A percentile compares a stretch with the other conserved stretches of the same genome.
Evolutionary conservation across 2,113 vertebrate genomes (phyloP).

Genomic region (Phylloscopus trochilus): DNA sequence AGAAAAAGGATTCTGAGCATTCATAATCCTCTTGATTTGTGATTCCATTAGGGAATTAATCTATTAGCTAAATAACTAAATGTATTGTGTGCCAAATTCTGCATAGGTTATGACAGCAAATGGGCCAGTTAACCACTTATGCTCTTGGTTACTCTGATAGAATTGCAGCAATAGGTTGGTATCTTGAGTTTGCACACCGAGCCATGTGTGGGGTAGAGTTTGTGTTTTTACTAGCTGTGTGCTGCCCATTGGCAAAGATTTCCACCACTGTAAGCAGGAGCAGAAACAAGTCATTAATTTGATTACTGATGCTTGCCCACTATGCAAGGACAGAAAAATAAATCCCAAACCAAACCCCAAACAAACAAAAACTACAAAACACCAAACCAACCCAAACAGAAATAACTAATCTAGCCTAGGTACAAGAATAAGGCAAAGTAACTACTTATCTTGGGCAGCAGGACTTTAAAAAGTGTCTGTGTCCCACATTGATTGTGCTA

Average conservation of each 20-base stretch:
- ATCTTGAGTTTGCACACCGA: background rate
- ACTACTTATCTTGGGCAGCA: background rate
- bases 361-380: background rate
- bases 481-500: background rate
- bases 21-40: background rate
- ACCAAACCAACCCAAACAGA: background rate
- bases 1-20: background rate
- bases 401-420: background rate
- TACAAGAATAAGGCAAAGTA: background rate
- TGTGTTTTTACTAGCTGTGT: background rate
- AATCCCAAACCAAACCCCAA: background rate
- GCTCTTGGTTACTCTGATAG: background rate
- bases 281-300: background rate
- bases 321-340: background rate
- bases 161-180: background rate
- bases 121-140: background rate
- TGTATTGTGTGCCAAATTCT: background rate
- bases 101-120: background rate
- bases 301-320: background rate
- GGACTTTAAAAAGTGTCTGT: accelerated
- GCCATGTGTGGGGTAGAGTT: background rate
- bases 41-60: slow-evolving; percentile 13
- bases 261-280: background rate
- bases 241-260: background rate
- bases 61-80: slow-evolving; percentile 39